These are phyloP conservation scores for Lethocerus indicus DNA, from an alignment of 1,140 invertebrate genomes.

Conservation along the genomic window DNA sequence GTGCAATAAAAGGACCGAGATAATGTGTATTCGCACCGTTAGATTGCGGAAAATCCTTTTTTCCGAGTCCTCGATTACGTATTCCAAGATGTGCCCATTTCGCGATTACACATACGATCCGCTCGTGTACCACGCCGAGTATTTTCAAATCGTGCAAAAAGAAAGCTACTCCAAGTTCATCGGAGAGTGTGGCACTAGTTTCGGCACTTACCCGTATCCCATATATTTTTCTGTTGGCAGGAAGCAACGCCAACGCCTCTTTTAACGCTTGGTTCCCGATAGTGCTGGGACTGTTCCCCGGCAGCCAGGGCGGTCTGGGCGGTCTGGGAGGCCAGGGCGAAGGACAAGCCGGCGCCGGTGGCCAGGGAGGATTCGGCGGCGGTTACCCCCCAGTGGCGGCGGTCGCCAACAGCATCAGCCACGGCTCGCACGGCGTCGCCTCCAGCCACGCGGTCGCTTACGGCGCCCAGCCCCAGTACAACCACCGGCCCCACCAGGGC, in stretches of 20 bases:
- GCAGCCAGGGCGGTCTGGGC: not conserved
- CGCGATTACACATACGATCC: too few species aligned
- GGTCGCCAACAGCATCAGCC: slow-evolving; percentile 48
- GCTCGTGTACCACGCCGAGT: too few species aligned
- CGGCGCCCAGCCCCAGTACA: slow-evolving; percentile 23
- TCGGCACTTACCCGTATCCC: too few species aligned
- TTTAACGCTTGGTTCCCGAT: slow-evolving; percentile 23
- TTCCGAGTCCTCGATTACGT: too few species aligned
- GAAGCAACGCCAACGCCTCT: slow-evolving; percentile 18
- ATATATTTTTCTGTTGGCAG: too few species aligned
- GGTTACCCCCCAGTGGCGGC: slow-evolving; percentile 27
- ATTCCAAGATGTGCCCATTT: too few species aligned
- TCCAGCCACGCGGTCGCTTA: slow-evolving; percentile 49
- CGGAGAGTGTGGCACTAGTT: too few species aligned
- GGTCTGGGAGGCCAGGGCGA: slow-evolving; percentile 1
- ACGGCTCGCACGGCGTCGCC: slow-evolving; percentile 42
- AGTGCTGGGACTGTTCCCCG: slow-evolving; percentile 20
- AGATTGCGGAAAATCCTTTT: too few species aligned
- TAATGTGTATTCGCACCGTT: too few species aligned
- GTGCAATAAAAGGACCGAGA: too few species aligned
- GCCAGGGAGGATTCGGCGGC: slow-evolving; percentile 18
- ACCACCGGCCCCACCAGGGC: not conserved
- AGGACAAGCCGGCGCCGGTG: not conserved
- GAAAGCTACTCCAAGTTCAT: too few species aligned
- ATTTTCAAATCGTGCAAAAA: too few species aligned